Base-by-base conservation (phyloP, 37 sponge, comb jelly and placozoan genomes). In the Hormiphora californensis region DNA sequence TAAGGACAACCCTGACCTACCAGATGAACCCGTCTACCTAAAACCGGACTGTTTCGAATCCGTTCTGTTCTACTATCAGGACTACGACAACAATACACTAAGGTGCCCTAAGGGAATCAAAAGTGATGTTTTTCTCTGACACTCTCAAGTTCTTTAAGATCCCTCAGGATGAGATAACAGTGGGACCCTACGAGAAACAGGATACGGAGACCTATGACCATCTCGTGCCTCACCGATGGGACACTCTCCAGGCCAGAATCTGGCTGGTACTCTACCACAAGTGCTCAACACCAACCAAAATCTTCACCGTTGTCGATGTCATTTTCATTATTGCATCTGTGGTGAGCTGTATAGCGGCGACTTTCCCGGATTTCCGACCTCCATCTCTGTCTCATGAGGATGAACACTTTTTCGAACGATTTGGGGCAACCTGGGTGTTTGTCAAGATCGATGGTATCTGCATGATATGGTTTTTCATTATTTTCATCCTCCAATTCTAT, bases 31-130 rank as follows among this genome's bases (percentile, higher is more conserved):
- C 28, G 35, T 73, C 17, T 73, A 73, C 27, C 7, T 73, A 1
- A 73, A 73, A 21, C 44, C 81, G 21, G 81, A 73, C 46, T 73
- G 81, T 40, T 73, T 73, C 43, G 81, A 73, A 28, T 36, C 39
- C 19, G 81, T 73, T 22, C 44, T 73, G 46, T 73, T 73, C 23
- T 73, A 73, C 81, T 73, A 73, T 40, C 81, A 73, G 38, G 81
- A 73, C 25, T 21, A 15, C 21, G 39, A 73, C 7, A 73, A 73
- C 25, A n/a, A n/a, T n/a, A 73, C 81, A 15, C 35, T 73, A 3
- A 39, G 81, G 81, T 73, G 81, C 27, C 81, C 81, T 4, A 73
- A 36, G 25, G 81, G 81, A n/a, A 21, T 73, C 23, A 73, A 73
- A 41, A 33, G 25, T 40, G 81, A 73, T 23, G 38, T 36, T 39